Base-by-base conservation (phyloP, 2,113 vertebrate species). In the Desmodus rotundus region DNA sequence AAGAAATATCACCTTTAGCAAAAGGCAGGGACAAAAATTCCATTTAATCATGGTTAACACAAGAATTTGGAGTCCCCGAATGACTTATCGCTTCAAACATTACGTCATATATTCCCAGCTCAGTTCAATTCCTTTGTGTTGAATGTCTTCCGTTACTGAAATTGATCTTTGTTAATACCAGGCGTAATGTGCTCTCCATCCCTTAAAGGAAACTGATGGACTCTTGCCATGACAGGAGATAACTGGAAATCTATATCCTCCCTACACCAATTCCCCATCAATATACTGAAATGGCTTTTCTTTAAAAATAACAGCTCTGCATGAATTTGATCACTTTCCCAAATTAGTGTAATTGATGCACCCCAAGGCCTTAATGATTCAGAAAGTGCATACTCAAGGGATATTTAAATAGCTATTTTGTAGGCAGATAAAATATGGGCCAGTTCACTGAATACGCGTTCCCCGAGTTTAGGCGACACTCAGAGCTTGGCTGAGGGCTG, bases 111-210 rank as follows among this genome's bases (percentile, higher is more conserved):
- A 93, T 96, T 97, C 85, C 92, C 83, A 97, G 93, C 67, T 97
- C 43, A 81, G 91, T 81, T 97, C 94, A 93, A 17, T 33, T 45
- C 33, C 43, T 70, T 83, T 97, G 87, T 96, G 89, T 94, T 72
- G 96, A 96, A 92, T 95, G 84, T 58, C 84, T 94, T 96, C 74
- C 63, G 92, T 97, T 98, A 96, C 93, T 96, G 92, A 97, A 98
- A 97, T 90, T 88, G 52, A 91, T 96, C 95, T 97, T 84, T 92
- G 97, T 97, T 97, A 98, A 97, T 98, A 96, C 47, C 73, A 61
- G 82, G 97, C 92, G 94, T 95, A 97, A 98, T 95, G 91, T 61
- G 83, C 96, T 94, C 90, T 95, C 93, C 65, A 89, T 91, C 67
- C 97, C 61, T 94, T 97, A 97, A 97, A 97, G 89, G 95, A 97